Conservation (phyloP, 2,888 invertebrate species). For the Uloborus plumipes region DNA sequence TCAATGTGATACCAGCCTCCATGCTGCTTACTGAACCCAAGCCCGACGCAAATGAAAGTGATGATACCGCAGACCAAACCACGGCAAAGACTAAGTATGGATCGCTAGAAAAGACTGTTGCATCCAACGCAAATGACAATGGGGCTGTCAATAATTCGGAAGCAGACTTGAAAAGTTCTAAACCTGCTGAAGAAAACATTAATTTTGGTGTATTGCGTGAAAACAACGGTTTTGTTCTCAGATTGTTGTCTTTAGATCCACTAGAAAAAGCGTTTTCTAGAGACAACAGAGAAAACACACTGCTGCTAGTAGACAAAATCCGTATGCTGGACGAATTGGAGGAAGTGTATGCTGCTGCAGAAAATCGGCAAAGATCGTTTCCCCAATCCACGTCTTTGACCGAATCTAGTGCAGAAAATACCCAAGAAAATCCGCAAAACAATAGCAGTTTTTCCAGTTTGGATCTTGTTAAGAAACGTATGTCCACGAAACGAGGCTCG, state of each 20-base stretch:
- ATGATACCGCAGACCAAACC: not conserved
- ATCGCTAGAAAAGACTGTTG: no score
- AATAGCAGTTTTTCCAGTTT: not conserved
- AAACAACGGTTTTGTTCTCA: slow-evolving; percentile 20
- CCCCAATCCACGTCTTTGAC: no score
- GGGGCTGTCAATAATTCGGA: no score
- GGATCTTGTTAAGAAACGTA: not conserved
- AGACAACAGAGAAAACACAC: not conserved
- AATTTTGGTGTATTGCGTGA: slow-evolving; percentile 10
- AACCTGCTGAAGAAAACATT: not conserved
- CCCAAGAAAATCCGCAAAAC: no score
- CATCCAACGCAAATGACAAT: no score
- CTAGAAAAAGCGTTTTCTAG: not conserved
- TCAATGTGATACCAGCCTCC: slow-evolving; percentile 23
- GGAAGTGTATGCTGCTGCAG: not conserved
- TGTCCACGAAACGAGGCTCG: not conserved
- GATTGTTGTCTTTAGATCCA: slow-evolving; percentile 13
- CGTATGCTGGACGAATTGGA: slow-evolving; percentile 24
- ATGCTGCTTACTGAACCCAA: slow-evolving; percentile 16
- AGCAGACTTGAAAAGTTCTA: no score
- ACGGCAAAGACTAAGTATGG: not conserved
- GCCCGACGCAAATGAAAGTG: not conserved
- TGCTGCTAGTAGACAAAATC: slow-evolving; percentile 1
- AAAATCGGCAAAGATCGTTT: not conserved
- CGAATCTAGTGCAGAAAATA: not conserved